Base-by-base conservation (phyloP, 2,888 invertebrate genomes). In the Hydrotaea diabolus region DNA sequence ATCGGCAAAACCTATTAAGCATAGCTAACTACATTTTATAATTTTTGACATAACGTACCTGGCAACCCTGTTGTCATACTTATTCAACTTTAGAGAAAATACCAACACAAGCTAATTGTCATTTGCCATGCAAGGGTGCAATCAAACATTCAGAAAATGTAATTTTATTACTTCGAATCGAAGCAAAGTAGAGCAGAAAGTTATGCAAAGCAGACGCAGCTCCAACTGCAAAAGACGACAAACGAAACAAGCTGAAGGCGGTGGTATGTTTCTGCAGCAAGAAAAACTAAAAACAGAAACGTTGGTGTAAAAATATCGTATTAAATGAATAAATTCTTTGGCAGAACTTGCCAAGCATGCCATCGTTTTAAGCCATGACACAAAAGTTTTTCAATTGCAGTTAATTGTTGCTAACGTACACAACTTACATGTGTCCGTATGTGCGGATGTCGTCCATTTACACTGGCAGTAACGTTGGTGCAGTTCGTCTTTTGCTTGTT, bases 121-220 rank as follows among this genome's bases (percentile, higher is more conserved):
- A 73, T 62, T 66, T 66, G 55, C 64, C 76, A 81, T 77, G 81
- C 81, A 66, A 73, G 39, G 55, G 77, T 77, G 73, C 73, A 77
- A 77, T 77, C 72, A 73, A 81, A 59, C 76, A 66, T 77, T 71
- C 19, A 11, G 39, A 69, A 13, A 46, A 69, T 43, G 21, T 43
- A 46, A 17, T 66, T 19, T 43, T 66, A 39, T 66, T 66, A 66
- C 66, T 66, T 62, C 11, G 39, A 66, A 7, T 21, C 23, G 13
- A 69, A 69, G 69, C 11, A 69, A 23, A 13, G 26, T 26, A 59
- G 23, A 19, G 15, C 23, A 15, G 15, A 59, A 49, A n/a, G n/a
- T 31, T 13, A 13, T 39, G 13, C 39, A 49, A 49, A 49, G 15
- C 31, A 62, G 23, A 31, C 31, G 2, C 31, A 31, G 31, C 31